A percentile compares a stretch with the other conserved stretches of the same genome.
phyloP scores from a whole-genome alignment of 1,140 invertebrate genomes.

The Pantala flavescens region DNA sequence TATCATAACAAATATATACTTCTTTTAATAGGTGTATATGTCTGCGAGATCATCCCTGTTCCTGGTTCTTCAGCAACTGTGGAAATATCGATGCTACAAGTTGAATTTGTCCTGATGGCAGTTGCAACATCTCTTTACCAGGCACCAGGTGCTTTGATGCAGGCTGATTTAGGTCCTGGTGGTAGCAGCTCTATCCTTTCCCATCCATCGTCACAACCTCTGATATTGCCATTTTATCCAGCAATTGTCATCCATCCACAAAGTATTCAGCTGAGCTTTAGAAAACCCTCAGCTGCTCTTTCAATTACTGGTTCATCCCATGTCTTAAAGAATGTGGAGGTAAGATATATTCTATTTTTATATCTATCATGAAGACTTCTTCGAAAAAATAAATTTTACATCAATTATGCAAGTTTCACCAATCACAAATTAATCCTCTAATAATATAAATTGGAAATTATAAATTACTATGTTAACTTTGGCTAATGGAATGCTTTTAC shows the following conservation, averaged over 20 bases:
- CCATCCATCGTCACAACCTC: background rate
- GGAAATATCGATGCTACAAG: background rate
- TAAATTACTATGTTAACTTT: too few species aligned
- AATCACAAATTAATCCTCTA: too few species aligned
- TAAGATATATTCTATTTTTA: background rate
- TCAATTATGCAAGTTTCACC: too few species aligned
- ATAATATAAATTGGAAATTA: too few species aligned
- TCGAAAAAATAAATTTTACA: too few species aligned
- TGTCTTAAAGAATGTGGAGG: background rate
- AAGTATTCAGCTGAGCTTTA: background rate
- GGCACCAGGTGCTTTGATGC: background rate
- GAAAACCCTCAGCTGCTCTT: background rate
- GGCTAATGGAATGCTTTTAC: too few species aligned
- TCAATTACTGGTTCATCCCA: background rate
- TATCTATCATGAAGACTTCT: too few species aligned
- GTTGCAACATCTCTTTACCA: background rate
- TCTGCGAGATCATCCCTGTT: background rate
- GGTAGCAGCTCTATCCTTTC: background rate
- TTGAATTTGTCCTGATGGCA: background rate
- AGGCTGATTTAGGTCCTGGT: background rate
- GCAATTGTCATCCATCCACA: background rate
- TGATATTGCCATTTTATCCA: background rate
- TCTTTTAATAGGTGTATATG: background rate
- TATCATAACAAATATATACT: too few species aligned
- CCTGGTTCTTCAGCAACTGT: background rate